Evolutionary conservation across 1,140 invertebrate species (phyloP).

Genomic region (Oscheius sp.): DNA sequence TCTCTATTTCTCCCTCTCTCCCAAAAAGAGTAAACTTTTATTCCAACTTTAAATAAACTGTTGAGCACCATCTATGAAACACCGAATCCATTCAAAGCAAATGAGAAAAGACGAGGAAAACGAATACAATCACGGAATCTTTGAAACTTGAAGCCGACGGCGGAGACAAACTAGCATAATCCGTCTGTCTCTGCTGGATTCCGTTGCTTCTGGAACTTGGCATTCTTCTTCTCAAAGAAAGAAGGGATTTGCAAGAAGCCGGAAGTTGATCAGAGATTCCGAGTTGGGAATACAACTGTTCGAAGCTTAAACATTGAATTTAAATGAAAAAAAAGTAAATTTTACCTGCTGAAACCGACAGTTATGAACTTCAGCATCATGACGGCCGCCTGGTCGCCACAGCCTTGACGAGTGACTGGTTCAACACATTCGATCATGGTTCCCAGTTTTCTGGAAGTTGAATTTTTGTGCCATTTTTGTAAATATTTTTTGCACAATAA

Average conservation of each 20-base stretch:
- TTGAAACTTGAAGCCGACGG: too few species aligned
- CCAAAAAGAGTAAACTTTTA: too few species aligned
- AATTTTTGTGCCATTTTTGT: background rate
- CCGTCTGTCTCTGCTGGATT: background rate
- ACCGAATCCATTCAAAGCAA: too few species aligned
- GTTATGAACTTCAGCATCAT: conserved; percentile 46
- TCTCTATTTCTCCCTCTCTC: too few species aligned
- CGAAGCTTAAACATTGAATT: conserved; percentile 32
- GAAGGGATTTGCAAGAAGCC: conserved; percentile 30
- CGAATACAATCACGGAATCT: too few species aligned
- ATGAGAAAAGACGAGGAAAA: too few species aligned
- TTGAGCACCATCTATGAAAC: too few species aligned
- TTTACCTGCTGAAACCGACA: conserved; percentile 34
- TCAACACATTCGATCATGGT: conserved; percentile 40
- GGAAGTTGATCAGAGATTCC: conserved; percentile 44
- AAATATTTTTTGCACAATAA: background rate
- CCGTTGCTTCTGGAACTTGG: background rate
- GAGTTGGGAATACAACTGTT: conserved; percentile 38
- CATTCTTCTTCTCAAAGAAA: conserved; percentile 27
- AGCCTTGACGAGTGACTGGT: conserved; percentile 36
- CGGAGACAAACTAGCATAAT: too few species aligned
- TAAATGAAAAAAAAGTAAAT: background rate
- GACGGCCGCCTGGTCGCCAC: conserved; percentile 34
- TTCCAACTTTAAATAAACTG: too few species aligned
- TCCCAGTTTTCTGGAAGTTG: conserved; percentile 33